These are phyloP conservation scores for Solen grandis DNA, from an alignment of 1,140 invertebrate species.

Conservation along the genomic window DNA sequence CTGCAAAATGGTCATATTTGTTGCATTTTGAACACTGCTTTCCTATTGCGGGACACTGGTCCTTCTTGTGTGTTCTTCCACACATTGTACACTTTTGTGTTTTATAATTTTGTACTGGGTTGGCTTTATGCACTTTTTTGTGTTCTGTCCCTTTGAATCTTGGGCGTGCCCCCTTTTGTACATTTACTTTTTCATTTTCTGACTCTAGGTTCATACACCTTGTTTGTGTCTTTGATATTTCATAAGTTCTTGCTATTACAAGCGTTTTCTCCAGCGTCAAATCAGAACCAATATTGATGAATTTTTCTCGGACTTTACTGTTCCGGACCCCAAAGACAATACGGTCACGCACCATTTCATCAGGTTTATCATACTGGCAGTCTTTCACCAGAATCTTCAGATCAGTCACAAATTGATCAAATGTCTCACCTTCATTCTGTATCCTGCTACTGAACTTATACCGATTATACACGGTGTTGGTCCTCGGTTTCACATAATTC, in stretches of 20 bases:
- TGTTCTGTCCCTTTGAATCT: background rate
- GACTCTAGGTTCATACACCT: background rate
- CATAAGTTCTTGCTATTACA: conserved; percentile 23
- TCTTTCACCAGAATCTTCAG: conserved; percentile 48
- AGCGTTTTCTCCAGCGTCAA: conserved; percentile 5
- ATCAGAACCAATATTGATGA: conserved; percentile 3
- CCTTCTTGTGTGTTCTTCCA: background rate
- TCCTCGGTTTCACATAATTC: conserved; percentile 43
- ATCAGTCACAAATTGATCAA: conserved; percentile 59
- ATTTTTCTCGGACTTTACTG: conserved; percentile 12
- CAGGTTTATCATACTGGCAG: conserved; percentile 41
- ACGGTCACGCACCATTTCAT: conserved; percentile 31
- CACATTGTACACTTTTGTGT: background rate
- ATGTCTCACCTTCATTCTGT: conserved; percentile 39
- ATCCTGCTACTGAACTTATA: conserved; percentile 45
- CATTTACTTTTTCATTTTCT: background rate
- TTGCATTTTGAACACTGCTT: conserved; percentile 31
- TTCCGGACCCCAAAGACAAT: conserved; percentile 27
- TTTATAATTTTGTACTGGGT: background rate
- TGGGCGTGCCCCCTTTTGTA: background rate
- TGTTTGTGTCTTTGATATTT: conserved; percentile 14
- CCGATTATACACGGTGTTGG: conserved; percentile 42
- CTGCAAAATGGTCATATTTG: conserved; percentile 37
- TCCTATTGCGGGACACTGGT: conserved; percentile 23
- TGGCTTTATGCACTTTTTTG: background rate